Conservation (phyloP, 2,113 vertebrate species). For the Mesitornis unicolor region DNA sequence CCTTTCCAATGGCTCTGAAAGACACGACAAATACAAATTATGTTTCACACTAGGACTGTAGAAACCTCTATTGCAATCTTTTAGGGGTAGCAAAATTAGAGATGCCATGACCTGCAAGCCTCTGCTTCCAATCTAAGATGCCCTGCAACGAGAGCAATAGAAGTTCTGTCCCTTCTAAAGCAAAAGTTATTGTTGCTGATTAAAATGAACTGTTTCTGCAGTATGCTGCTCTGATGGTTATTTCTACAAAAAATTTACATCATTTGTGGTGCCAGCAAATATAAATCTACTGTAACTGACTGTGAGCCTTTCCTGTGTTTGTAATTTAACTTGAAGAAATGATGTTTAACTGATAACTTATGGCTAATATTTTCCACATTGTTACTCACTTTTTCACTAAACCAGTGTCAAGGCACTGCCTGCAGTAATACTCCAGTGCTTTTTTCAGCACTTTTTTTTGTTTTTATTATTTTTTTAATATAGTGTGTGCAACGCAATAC, state of each 20-base stretch:
- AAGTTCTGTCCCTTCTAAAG: not conserved
- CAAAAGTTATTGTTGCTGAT: not conserved
- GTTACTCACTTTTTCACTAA: not conserved
- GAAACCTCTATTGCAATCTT: not conserved
- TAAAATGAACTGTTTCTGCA: not conserved
- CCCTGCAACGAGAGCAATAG: not conserved
- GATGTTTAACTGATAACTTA: not conserved
- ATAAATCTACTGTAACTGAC: not conserved
- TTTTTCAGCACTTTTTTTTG: not conserved
- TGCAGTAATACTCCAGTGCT: not conserved
- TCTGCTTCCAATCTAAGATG: not conserved
- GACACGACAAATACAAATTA: not conserved
- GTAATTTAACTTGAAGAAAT: not conserved
- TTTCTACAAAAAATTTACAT: not conserved
- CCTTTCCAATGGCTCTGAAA: not conserved
- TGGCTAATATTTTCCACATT: not conserved
- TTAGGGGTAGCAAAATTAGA: not conserved
- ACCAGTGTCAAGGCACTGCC: not conserved
- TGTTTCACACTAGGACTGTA: not conserved
- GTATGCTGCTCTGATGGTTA: not conserved
- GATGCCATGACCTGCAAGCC: not conserved
- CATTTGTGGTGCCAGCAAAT: not conserved
- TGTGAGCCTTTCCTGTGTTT: not conserved
- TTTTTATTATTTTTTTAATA: not conserved
- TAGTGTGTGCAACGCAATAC: not conserved